A percentile compares a stretch with the other conserved stretches of the same genome.
Evolutionary conservation across 1,140 invertebrate species (phyloP).

Genomic region (Ceratosolen fusciceps): DNA sequence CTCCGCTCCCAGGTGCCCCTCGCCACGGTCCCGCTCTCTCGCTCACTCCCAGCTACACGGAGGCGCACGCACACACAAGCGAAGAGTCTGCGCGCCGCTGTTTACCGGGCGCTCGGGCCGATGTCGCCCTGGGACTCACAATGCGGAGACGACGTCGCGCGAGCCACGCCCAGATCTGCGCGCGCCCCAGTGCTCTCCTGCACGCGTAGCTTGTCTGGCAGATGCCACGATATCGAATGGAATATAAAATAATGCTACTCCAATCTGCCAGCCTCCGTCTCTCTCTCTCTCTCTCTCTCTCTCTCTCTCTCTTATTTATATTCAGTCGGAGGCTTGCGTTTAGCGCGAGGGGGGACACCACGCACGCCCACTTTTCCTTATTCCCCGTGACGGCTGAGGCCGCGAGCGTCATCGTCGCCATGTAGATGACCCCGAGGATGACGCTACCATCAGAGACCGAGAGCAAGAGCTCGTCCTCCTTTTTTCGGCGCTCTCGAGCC

Average conservation of each 20-base stretch:
- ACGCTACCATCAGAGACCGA: too few species aligned
- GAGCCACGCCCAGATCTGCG: constrained; percentile 60
- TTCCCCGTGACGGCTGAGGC: background rate
- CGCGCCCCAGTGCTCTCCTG: constrained; percentile 60
- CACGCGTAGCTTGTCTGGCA: constrained; percentile 45
- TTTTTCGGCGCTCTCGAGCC: too few species aligned
- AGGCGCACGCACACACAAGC: too few species aligned
- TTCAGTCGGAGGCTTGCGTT: background rate
- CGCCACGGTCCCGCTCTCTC: constrained; percentile 19
- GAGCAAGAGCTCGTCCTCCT: too few species aligned
- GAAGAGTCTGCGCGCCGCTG: background rate
- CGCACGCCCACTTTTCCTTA: constrained; percentile 34
- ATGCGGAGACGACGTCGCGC: constrained; percentile 35
- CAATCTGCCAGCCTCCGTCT: constrained; percentile 30
- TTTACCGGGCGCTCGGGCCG: constrained; percentile 38
- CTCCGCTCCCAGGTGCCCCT: constrained; percentile 61
- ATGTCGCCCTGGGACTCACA: constrained; percentile 53
- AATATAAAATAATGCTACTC: constrained; percentile 42
- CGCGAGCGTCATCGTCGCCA: background rate
- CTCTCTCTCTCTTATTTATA: background rate
- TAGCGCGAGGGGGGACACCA: background rate
- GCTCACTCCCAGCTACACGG: constrained; percentile 51
- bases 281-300: constrained; percentile 25
- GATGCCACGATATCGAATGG: constrained; percentile 43
- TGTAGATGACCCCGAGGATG: background rate